Evolutionary conservation across 2,888 invertebrate species (phyloP), one percentile per base, ranked within the genome.

Genomic region (Tenthredo notha): DNA sequence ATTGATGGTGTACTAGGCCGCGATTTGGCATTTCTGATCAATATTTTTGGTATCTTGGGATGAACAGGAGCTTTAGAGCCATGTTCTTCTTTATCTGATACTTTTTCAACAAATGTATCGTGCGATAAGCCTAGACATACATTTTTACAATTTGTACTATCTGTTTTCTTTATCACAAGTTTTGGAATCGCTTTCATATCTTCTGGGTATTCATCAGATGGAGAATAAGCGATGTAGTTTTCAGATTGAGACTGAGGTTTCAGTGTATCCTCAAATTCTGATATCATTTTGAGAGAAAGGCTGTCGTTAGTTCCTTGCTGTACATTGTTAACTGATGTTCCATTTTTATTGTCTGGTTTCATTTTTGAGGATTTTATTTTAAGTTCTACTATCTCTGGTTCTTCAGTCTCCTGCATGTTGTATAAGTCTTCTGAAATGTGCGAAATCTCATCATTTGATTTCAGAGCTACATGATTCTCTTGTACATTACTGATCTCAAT

Each of bases 41-140:
- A 92, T 92, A 93, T 93, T 86, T 93, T 93, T 67, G 93, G 93
- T 88, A 93, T 93, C 85, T 93, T 93, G 2, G 91, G 92, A 83
- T 91, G 90, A 5, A 84, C 75, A 1, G 86, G 78, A 25, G 84
- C 85, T 33, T 87, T 87, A 9, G 85, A 65, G 9, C 85, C 87
- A 6, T 84, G 74, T 43, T 82, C 85, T 50, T 84, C 86, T 40
- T 61, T 82, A 10, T 58, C 50, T 7, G 43, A 83, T 43, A 67
- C 40, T 83, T 70, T 83, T n/a, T 67, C 70, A 47, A 67, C 10
- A 29, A 29, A 29, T 70, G 37, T 7, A 47, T 67, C 67, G 15
- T 65, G 29, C 15, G 67, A 33, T 6, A 70, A 12, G 2, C 33
- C 21, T 15, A 43, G 12, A 29, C 70, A 65, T 47, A 70, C n/a